phyloP scores from a whole-genome alignment of 2,888 invertebrate genomes.

The Dasypolia templi region DNA sequence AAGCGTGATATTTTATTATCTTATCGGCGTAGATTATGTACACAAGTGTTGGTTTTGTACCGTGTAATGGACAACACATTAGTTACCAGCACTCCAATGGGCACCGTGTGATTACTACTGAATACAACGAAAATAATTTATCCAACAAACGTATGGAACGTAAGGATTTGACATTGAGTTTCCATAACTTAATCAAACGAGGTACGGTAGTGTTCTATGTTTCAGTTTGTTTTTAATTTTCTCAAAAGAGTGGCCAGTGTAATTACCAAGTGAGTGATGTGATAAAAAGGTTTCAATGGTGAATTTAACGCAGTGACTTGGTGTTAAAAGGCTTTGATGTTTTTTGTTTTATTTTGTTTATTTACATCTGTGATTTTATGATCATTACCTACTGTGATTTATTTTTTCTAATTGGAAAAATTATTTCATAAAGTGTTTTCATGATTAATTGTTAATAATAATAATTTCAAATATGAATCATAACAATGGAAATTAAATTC shows the following conservation, averaged over 20 bases:
- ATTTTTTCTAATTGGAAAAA: neutral
- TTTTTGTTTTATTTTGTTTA: conserved; percentile 9
- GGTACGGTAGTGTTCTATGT: conserved; percentile 76
- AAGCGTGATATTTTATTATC: conserved; percentile 78
- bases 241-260: conserved; percentile 56
- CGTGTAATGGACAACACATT: conserved; percentile 85
- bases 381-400: neutral
- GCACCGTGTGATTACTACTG: conserved; percentile 72
- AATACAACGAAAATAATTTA: conserved; percentile 70
- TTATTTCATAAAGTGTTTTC: neutral
- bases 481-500: neutral
- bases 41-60: conserved; percentile 85
- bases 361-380: neutral
- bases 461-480: neutral
- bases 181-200: conserved; percentile 88
- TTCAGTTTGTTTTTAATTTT: conserved; percentile 62
- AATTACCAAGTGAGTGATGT: conserved; percentile 52
- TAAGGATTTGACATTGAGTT: conserved; percentile 87
- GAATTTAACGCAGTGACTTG: conserved; percentile 22
- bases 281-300: conserved; percentile 48
- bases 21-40: conserved; percentile 88
- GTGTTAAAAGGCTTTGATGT: conserved; percentile 28
- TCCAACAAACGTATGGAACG: conserved; percentile 82
- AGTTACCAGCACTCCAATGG: conserved; percentile 80
- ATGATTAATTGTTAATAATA: neutral